Evolutionary conservation across 2,888 invertebrate species (phyloP).

Genomic region (Ormyrus pomaceus): DNA sequence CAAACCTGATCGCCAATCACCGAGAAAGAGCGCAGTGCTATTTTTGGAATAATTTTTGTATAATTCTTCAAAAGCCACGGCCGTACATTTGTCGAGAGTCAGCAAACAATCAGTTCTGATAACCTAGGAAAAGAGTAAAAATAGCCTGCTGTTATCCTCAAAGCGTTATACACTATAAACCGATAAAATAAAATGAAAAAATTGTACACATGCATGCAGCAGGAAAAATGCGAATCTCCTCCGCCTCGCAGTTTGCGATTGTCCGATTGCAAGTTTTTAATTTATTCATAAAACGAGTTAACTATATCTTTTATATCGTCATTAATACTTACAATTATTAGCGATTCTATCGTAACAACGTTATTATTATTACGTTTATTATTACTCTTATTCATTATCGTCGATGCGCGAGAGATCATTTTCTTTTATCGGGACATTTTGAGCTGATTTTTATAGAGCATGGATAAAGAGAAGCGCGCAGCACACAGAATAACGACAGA

Average conservation of each 20-base stretch:
- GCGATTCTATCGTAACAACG: conserved; percentile 26
- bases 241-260: conserved; percentile 50
- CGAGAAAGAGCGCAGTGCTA: background rate
- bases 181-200: conserved; percentile 57
- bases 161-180: background rate
- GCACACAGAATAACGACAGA: conserved; percentile 36
- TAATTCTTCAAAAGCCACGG: background rate
- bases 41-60: background rate
- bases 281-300: conserved; percentile 49
- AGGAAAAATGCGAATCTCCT: conserved; percentile 18
- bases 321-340: conserved; percentile 48
- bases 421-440: conserved; percentile 65
- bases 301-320: conserved; percentile 52
- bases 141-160: conserved; percentile 19
- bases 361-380: conserved; percentile 31
- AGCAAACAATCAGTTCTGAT: conserved; percentile 11
- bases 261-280: conserved; percentile 46
- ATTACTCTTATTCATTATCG: conserved; percentile 39
- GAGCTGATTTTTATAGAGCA: conserved; percentile 69
- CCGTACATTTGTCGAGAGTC: conserved; percentile 3
- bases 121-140: conserved; percentile 19
- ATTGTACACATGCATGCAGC: background rate
- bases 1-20: background rate
- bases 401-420: conserved; percentile 38
- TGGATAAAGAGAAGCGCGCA: conserved; percentile 67